Evolutionary conservation across 2,797 vertebrate genomes (phyloP).

Genomic region (Luscinia luscinia): DNA sequence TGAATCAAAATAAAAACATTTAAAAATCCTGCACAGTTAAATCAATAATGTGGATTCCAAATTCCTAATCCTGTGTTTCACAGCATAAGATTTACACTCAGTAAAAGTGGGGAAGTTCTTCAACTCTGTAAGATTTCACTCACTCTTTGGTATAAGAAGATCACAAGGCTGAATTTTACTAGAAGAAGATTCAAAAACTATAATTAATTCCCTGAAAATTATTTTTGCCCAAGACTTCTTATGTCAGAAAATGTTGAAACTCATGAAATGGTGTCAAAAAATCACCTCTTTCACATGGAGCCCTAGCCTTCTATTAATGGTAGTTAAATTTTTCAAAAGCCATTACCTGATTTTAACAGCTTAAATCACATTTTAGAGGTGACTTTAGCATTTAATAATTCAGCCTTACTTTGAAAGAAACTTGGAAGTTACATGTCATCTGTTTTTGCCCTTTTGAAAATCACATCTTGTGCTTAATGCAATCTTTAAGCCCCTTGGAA

Average conservation of each 20-base stretch:
- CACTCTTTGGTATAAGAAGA: neutral
- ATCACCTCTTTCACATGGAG: neutral
- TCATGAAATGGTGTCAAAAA: neutral
- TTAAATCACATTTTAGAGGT: conserved; percentile 32
- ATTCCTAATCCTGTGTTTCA: neutral
- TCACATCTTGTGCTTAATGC: neutral
- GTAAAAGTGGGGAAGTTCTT: neutral
- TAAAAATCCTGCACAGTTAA: neutral
- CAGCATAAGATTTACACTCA: neutral
- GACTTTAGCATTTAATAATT: conserved; percentile 28
- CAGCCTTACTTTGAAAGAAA: conserved; percentile 17
- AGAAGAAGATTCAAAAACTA: neutral
- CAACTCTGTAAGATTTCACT: neutral
- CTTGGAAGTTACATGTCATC: neutral
- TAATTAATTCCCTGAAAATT: neutral
- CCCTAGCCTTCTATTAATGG: neutral
- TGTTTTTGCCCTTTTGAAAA: conserved; percentile 39
- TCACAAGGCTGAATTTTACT: neutral
- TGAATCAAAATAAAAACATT: neutral
- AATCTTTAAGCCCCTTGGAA: conserved; percentile 18
- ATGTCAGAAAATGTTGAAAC: neutral
- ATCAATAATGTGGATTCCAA: neutral
- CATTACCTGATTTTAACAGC: conserved; percentile 11
- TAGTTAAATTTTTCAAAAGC: conserved; percentile 40
- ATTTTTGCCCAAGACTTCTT: neutral